Evolutionary conservation across 1,140 invertebrate species (phyloP), one percentile per base, ranked within the genome.

Genomic region (Harlomillsia oculata): DNA sequence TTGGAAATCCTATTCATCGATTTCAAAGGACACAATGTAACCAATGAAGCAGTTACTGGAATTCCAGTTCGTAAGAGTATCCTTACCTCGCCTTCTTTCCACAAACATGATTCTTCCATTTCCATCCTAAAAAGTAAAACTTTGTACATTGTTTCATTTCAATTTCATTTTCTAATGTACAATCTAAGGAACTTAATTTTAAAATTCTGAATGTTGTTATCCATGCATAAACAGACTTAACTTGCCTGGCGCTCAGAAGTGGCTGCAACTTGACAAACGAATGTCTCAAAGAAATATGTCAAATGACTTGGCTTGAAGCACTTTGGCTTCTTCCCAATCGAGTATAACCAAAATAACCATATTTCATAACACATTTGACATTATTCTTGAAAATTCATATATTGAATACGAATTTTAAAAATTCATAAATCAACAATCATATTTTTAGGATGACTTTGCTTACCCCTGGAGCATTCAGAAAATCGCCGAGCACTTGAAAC

Each of bases 21-120:
- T n/a, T 50, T 39, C 23, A 50, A 36, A 39, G 32, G 39, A n/a
- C 6, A 34, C 6, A 39, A 39, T 50, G 48, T 25, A 6, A 39
- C 30, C 26, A 36, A 50, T 26, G 32, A 50, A 37, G 48, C 48
- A 8, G 28, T 50, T 1, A 50, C 48, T 23, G 48, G 48, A 11
- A 37, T 50, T 36, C 34, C 32, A 9, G 26, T 8, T 34, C 6
- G 14, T 34, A 34, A 14, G 14, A 14, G 30, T 34, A 6, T 8
- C 6, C 30, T 34, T 6, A 34, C 14, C 6, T 34, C 14, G 14
- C 6, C 30, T 34, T 34, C 6, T 34, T 34, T 6, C 6, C 6
- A 34, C 30, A 14, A n/a, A n/a, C n/a, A n/a, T n/a, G n/a, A n/a
- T n/a, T n/a, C n/a, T n/a, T n/a, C n/a, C n/a, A n/a, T n/a, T n/a